Conservation (phyloP, 1,140 invertebrate genomes). For the Temnothorax longispinosus region DNA sequence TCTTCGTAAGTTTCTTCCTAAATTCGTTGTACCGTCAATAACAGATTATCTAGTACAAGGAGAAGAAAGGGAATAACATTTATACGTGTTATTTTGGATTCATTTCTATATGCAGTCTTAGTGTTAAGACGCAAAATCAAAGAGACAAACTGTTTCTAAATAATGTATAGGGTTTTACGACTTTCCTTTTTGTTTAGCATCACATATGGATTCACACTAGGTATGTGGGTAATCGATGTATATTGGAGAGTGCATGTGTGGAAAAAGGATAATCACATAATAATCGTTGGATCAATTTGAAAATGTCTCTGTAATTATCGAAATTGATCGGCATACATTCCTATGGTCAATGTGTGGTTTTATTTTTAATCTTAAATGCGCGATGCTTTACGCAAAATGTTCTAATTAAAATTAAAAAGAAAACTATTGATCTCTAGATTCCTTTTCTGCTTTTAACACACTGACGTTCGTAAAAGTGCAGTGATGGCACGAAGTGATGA, state of each 20-base stretch:
- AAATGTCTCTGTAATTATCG: not conserved
- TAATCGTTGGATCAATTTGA: constrained; percentile 12
- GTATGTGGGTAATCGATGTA: constrained; percentile 69
- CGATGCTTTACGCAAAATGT: not conserved
- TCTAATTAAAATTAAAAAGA: not conserved
- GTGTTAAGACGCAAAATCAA: constrained; percentile 80
- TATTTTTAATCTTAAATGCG: constrained; percentile 19
- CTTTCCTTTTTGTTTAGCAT: constrained; percentile 70
- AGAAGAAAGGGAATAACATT: constrained; percentile 57
- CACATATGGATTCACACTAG: constrained; percentile 70
- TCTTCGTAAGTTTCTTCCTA: not conserved
- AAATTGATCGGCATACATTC: constrained; percentile 48
- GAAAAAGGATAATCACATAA: constrained; percentile 77
- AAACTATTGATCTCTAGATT: not conserved
- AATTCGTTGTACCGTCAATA: constrained; percentile 8
- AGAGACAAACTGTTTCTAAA: constrained; percentile 73
- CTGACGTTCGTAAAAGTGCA: not conserved
- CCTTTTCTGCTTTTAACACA: constrained; percentile 7
- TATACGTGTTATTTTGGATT: constrained; percentile 62
- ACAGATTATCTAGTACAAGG: constrained; percentile 1
- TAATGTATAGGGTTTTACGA: constrained; percentile 75
- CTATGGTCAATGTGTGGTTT: constrained; percentile 21
- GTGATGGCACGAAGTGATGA: not conserved
- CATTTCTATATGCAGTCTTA: constrained; percentile 76
- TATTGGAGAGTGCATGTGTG: constrained; percentile 70